Evolutionary conservation across 2,888 invertebrate species (phyloP), one percentile per base, ranked within the genome.

Genomic region (Ferdinandea cuprea): DNA sequence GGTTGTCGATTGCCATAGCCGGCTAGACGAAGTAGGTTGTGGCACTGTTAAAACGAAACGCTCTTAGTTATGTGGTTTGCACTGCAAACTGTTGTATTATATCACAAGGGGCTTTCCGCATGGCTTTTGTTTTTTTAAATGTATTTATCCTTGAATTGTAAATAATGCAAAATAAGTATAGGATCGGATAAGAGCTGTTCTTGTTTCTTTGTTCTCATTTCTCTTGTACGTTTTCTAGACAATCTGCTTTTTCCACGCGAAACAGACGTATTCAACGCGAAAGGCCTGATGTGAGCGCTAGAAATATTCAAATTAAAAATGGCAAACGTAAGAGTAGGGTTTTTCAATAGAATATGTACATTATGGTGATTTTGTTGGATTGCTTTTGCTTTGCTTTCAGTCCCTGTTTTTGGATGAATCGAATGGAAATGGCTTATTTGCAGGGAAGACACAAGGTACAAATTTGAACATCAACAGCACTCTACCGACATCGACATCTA

Each of bases 401-500:
- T 87, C 89, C 76, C 88, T 91, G 68, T 88, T 89, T 85, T 89
- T 91, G 88, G 91, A 91, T 86, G 91, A 91, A 85, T 89, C 91
- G 50, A 91, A 91, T 88, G 91, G 91, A 76, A 91, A 91, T 86
- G 89, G 89, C 30, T 86, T 90, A 52, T 90, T 88, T 85, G 88
- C 89, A 37, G 81, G 86, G 59, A 88, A 88, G 72, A 80, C 78
- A 84, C 79, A 84, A 69, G 79, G 52, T 25, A 85, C 85, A 81
- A 87, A 85, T 71, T 83, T 76, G n/a, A 86, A 68, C 15, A 77
- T 85, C 21, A 85, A 74, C 58, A 85, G 50, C 61, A 86, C 87
- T 42, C 81, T 91, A 81, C 88, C 89, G 32, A 87, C 90, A 84
- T 91, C 91, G 85, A 87, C 89, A 65, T 91, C 91, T 19, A 93